Evolutionary conservation across 2,113 vertebrate genomes (phyloP), one percentile per base, ranked within the genome.

Genomic region (Pollachius pollachius): DNA sequence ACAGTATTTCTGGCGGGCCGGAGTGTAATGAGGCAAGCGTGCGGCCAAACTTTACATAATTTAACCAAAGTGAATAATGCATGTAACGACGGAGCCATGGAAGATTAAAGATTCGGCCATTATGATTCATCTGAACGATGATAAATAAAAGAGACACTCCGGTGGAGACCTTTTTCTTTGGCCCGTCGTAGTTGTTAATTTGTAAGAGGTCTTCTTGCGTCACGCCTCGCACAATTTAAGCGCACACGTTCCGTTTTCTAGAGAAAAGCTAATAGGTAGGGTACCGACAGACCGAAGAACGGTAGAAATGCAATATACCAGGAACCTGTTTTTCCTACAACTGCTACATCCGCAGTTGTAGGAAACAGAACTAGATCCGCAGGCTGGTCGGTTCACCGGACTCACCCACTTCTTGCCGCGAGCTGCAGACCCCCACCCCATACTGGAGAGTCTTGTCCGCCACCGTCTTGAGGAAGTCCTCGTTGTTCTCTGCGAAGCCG

Each of bases 321-420:
- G 23, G 23, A 23, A 23, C 23, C 23, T 23, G 23, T 23, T 23
- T 23, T 23, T 23, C 3, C 23, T 2, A 23, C 23, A 23, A 4
- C 52, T 15, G n/a, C n/a, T n/a, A n/a, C n/a, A n/a, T n/a, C n/a
- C n/a, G n/a, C n/a, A n/a, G n/a, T n/a, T n/a, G n/a, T n/a, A n/a
- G 3, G 52, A 5, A 13, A 54, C 52, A 13, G 52, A 54, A 54
- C 52, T 54, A 1, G 52, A 54, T 19, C 19, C 5, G n/a, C 54
- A 16, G 15, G 3, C n/a, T n/a, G 3, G n/a, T 16, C 16, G 1
- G 48, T 2, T 61, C 30, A 73, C 71, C 69, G 67, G 11, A 80
- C 93, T 74, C 88, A 98, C 96, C 96, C 82, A 95, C 94, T 94
- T 98, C 96, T 72, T 94, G 93, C 21, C 95, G 90, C 69, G 93